Evolutionary conservation across 1,140 invertebrate genomes (phyloP), one percentile per base, ranked within the genome.

Genomic region (Drosophila micromelanica): DNA sequence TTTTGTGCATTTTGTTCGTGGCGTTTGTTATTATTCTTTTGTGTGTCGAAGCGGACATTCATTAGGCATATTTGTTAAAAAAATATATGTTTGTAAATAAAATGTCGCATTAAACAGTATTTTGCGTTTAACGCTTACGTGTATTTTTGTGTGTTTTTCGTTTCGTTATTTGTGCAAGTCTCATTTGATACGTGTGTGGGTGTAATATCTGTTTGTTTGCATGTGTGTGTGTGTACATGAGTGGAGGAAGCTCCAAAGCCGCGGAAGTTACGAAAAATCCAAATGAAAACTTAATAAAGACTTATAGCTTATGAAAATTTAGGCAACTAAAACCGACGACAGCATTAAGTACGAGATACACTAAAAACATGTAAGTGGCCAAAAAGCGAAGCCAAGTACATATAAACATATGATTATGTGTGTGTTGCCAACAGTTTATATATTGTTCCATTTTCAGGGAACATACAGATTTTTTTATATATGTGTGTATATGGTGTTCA

Each of bases 1-100:
- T 40, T 74, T 70, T 62, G 65, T 54, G 51, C 52, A 61, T 57
- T 70, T 49, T 51, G 6, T 73, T 13, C 56, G 52, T 74, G 68
- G 27, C 48, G 73, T 75, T 75, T 75, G 68, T 75, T 75, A 65
- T 75, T 75, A 72, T 75, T 72, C 48, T 49, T 68, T 48, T 69
- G 32, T 73, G 61, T 69, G 64, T 46, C 40, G 38, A 45, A 35
- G 52, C 42, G 40, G 60, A 46, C 35, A 68, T 13, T 49, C 4
- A 59, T 60, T 60, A 48, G 23, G 52, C n/a, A 65, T 65, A 65
- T 48, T 42, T 61, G 32, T 62, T 55, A 20, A 15, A 23, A 30
- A 56, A 20, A 11, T 51, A 42, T 12, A 40, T 9, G 5, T 30
- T 42, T 69, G 51, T 62, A 69, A 61, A 56, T 56, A 56, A 43